Evolutionary conservation across 2,888 invertebrate species (phyloP).

Genomic region (Opisthograptis luteolata): DNA sequence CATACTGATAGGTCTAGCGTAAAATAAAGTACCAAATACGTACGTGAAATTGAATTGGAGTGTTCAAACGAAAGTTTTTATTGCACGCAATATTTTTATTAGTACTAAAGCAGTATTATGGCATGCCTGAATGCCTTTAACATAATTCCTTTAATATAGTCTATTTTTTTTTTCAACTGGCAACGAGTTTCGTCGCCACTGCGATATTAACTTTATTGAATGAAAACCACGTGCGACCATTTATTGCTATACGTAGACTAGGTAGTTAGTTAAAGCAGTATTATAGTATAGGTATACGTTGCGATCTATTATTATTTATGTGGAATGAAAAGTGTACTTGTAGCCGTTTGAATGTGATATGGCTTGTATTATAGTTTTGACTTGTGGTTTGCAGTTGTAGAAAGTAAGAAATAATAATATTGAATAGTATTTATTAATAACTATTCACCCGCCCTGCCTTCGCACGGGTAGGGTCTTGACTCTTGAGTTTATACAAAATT

Average conservation of each 20-base stretch:
- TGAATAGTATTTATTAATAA: too few species aligned
- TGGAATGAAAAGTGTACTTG: too few species aligned
- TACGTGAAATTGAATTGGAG: not conserved
- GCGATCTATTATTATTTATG: too few species aligned
- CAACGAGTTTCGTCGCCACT: not conserved
- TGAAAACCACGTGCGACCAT: conserved; percentile 41
- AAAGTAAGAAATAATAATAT: not conserved
- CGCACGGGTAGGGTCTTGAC: too few species aligned
- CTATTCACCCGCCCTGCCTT: too few species aligned
- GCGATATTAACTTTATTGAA: conserved; percentile 45
- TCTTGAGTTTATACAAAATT: too few species aligned
- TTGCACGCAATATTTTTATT: too few species aligned
- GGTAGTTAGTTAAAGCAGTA: conserved; percentile 11
- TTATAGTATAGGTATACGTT: too few species aligned
- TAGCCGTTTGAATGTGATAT: conserved; percentile 1
- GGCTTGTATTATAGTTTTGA: conserved; percentile 7
- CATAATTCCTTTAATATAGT: not conserved
- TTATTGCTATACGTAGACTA: conserved; percentile 11
- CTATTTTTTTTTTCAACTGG: too few species aligned
- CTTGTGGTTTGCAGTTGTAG: not conserved
- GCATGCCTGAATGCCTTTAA: too few species aligned
- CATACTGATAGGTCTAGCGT: not conserved
- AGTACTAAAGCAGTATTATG: too few species aligned
- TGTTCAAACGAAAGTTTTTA: not conserved
- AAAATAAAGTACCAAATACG: not conserved